Conservation (phyloP, 1,140 invertebrate genomes). For the Calephelis virginiensis region DNA sequence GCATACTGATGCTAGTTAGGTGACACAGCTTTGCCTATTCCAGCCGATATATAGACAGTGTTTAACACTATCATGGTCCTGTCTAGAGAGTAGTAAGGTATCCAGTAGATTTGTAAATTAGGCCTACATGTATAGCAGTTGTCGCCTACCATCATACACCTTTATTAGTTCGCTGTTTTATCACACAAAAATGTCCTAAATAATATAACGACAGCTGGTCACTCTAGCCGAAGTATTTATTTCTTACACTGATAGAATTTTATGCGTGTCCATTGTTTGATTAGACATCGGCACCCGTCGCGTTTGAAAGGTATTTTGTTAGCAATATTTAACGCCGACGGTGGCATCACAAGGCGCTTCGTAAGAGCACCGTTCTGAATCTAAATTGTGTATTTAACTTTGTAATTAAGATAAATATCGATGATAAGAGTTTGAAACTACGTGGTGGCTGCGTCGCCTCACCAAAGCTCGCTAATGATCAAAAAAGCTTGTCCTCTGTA, state of each 20-base stretch:
- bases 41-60: too few relatives aligned
- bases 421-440: conserved; percentile 61
- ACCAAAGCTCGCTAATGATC: conserved; percentile 48
- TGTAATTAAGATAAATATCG: conserved; percentile 75
- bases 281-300: conserved; percentile 50
- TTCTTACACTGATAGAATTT: conserved; percentile 54
- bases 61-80: too few relatives aligned
- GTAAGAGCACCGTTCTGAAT: conserved; percentile 55
- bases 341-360: conserved; percentile 66
- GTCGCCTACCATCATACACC: neutral
- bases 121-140: too few relatives aligned
- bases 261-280: conserved; percentile 62
- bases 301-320: conserved; percentile 49
- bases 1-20: too few relatives aligned
- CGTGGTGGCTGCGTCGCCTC: conserved; percentile 54
- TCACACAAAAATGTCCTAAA: neutral
- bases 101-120: too few relatives aligned
- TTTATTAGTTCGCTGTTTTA: too few relatives aligned
- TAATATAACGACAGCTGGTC: neutral
- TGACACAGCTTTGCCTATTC: too few relatives aligned
- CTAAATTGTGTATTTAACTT: conserved; percentile 66
- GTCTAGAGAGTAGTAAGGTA: too few relatives aligned
- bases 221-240: conserved; percentile 38
- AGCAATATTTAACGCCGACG: conserved; percentile 66
- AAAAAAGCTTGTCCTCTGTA: conserved; percentile 38